Percentiles rank a stretch among this genome's conserved stretches.
Conservation (phyloP, 2,113 vertebrate genomes). For the Cisticola juncidis region DNA sequence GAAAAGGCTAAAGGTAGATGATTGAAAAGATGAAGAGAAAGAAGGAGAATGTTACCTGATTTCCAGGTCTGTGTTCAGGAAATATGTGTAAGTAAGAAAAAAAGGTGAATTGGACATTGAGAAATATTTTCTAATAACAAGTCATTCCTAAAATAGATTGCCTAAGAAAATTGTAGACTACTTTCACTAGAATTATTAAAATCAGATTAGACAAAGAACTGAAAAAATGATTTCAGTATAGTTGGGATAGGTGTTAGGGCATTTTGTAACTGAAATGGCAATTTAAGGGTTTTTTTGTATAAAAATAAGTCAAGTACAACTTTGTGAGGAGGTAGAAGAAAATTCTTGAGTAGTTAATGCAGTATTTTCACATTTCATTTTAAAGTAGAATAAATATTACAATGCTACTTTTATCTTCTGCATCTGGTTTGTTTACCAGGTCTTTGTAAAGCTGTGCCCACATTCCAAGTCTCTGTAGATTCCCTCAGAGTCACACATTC, state of each 20-base stretch:
- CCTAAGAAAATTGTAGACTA: background rate
- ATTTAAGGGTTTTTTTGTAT: fast-evolving
- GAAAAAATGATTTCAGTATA: background rate
- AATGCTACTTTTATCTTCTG: background rate
- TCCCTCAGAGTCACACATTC: background rate
- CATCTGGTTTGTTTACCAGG: background rate
- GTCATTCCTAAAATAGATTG: background rate
- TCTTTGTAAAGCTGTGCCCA: background rate
- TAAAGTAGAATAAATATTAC: background rate
- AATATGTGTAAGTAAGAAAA: background rate
- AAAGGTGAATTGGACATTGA: background rate
- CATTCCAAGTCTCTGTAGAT: background rate
- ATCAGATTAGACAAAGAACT: background rate
- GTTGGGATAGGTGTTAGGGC: fast-evolving
- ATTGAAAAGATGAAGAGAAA: background rate
- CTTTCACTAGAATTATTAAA: background rate
- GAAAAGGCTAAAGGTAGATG: background rate
- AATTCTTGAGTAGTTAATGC: background rate
- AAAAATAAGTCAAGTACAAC: background rate
- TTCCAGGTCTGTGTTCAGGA: background rate
- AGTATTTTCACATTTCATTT: background rate
- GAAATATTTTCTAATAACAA: background rate
- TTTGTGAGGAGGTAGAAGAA: background rate
- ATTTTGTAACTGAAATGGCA: background rate
- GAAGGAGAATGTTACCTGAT: background rate